A percentile compares a stretch with the other conserved stretches of the same genome.
These are phyloP conservation scores for Leptogaster cylindrica DNA, from an alignment of 2,888 invertebrate species.

Conservation along the genomic window DNA sequence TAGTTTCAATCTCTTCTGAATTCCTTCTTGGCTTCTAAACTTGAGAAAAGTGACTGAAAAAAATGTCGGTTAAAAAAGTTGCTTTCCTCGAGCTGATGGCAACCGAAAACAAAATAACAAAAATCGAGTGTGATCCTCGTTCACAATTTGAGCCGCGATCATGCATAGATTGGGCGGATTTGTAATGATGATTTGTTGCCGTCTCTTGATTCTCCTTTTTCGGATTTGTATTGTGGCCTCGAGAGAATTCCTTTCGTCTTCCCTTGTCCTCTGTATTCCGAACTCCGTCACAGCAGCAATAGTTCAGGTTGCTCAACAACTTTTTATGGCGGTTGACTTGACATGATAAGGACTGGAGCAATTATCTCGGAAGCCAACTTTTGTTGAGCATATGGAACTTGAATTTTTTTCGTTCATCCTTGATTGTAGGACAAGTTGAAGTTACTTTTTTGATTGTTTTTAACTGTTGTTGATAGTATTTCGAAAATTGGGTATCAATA, in stretches of 20 bases:
- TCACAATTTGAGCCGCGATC: neutral
- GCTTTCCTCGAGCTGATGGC: neutral
- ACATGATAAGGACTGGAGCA: neutral
- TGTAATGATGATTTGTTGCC: constrained; percentile 18
- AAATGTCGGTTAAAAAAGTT: constrained; percentile 13
- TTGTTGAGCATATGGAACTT: neutral
- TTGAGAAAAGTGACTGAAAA: neutral
- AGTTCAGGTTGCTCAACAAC: neutral
- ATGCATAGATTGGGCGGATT: constrained; percentile 37
- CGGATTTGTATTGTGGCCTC: neutral
- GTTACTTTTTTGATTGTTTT: no score
- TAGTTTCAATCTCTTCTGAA: neutral
- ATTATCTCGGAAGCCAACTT: neutral
- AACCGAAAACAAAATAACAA: neutral
- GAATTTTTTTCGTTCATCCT: no score
- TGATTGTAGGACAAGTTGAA: no score
- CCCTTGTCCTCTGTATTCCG: neutral
- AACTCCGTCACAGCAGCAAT: neutral
- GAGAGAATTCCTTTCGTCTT: neutral
- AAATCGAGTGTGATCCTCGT: neutral
- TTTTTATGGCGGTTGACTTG: neutral
- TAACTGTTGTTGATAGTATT: no score
- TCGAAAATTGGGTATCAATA: no score
- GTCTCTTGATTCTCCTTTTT: neutral
- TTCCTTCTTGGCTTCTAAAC: neutral